A percentile compares a stretch with the other conserved stretches of the same genome.
Evolutionary conservation across 2,113 vertebrate species (phyloP).

Genomic region (Coregonus clupeaformis): DNA sequence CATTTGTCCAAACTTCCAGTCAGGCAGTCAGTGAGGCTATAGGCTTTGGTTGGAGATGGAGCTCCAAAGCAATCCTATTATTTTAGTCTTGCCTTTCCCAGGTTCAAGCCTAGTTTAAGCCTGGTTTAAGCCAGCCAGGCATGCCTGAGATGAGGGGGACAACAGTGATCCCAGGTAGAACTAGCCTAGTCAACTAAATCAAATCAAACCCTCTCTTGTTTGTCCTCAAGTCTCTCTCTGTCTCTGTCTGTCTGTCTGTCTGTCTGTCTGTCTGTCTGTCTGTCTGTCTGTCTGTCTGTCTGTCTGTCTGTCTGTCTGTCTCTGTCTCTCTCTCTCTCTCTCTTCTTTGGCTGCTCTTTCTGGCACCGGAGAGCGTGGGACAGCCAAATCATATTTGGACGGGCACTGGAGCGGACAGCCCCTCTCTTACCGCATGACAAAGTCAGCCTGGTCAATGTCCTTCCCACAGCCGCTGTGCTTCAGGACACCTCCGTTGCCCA

Average conservation of each 20-base stretch:
- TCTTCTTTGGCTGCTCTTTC: slow-evolving; percentile 1
- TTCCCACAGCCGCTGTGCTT: slow-evolving; percentile 87
- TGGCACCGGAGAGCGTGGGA: not conserved
- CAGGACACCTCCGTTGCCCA: slow-evolving; percentile 95
- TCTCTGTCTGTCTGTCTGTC: too few relatives aligned
- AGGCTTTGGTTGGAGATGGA: not conserved
- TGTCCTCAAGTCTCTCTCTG: not conserved
- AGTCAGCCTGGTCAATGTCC: slow-evolving; percentile 88
- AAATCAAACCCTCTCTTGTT: not conserved
- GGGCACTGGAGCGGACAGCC: not conserved
- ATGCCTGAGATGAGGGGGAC: too few relatives aligned
- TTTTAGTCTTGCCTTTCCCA: not conserved
- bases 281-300: too few relatives aligned
- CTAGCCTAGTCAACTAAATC: not conserved
- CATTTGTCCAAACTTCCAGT: not conserved
- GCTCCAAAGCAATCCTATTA: not conserved
- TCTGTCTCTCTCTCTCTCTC: not conserved
- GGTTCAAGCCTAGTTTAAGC: too few relatives aligned
- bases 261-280: too few relatives aligned
- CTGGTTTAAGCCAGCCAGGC: too few relatives aligned
- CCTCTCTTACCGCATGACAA: slow-evolving; percentile 88
- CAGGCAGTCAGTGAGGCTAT: not conserved
- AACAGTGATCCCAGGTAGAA: too few relatives aligned
- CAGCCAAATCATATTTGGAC: slow-evolving; percentile 5
- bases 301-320: too few relatives aligned